Evolutionary conservation across 1,140 invertebrate species (phyloP).

Genomic region (Asobara japonica): DNA sequence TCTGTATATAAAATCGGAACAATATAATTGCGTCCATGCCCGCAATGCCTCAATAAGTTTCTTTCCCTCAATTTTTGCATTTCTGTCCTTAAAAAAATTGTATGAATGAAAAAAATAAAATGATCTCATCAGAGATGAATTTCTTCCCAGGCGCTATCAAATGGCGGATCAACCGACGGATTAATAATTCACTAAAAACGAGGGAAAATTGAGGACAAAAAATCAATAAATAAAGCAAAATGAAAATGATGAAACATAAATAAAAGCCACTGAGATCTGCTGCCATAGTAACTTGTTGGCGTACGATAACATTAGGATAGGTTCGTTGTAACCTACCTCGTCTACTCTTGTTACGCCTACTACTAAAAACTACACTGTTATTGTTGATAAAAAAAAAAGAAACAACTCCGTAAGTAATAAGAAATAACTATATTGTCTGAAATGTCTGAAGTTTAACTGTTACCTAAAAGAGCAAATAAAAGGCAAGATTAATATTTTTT

Average conservation of each 20-base stretch:
- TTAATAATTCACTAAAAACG: background rate
- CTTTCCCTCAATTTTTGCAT: no score
- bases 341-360: slow-evolving; percentile 66
- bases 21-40: no score
- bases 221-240: slow-evolving; percentile 7
- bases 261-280: slow-evolving; percentile 38
- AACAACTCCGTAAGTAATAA: slow-evolving; percentile 63
- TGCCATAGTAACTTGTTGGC: slow-evolving; percentile 61
- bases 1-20: no score
- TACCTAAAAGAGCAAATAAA: background rate
- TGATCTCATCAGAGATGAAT: no score
- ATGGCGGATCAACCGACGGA: background rate
- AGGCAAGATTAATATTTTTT: background rate
- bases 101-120: no score
- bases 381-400: slow-evolving; percentile 59
- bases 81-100: no score
- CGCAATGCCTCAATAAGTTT: no score
- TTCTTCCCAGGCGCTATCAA: no score
- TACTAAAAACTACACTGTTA: slow-evolving; percentile 63
- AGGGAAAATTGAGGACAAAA: background rate
- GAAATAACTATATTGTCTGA: slow-evolving; percentile 68
- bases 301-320: slow-evolving; percentile 61
- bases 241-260: slow-evolving; percentile 13
- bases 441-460: slow-evolving; percentile 15
- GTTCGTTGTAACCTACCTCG: slow-evolving; percentile 64